phyloP scores from a whole-genome alignment of 2,888 invertebrate genomes.

The Aleiodes alternator region DNA sequence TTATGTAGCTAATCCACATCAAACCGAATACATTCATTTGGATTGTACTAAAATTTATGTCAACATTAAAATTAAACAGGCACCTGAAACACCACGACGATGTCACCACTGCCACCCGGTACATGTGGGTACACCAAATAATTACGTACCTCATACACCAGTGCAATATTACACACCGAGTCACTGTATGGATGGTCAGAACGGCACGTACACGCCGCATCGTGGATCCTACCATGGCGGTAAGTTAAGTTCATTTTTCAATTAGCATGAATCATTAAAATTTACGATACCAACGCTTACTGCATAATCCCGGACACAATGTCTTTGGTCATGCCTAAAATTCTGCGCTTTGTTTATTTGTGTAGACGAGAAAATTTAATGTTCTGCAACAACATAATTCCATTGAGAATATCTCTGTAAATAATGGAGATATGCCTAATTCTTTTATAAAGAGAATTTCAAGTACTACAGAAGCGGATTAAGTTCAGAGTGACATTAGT shows the following conservation, averaged over 20 bases:
- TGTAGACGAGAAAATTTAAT: too few species aligned
- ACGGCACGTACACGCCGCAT: constrained; percentile 67
- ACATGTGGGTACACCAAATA: constrained; percentile 66
- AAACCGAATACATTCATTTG: background rate
- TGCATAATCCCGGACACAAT: background rate
- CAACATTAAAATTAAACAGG: constrained; percentile 24
- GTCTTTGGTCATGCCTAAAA: too few species aligned
- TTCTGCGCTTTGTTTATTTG: too few species aligned
- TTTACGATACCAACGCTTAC: constrained; percentile 31
- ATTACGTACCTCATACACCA: constrained; percentile 64
- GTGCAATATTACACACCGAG: constrained; percentile 71
- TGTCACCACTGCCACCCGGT: constrained; percentile 71
- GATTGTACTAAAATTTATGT: background rate
- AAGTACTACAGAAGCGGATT: too few species aligned
- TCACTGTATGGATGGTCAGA: constrained; percentile 67
- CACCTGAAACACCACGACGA: constrained; percentile 61
- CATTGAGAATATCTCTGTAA: too few species aligned
- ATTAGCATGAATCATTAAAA: constrained; percentile 51
- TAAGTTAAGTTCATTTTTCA: constrained; percentile 60
- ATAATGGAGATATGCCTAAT: too few species aligned
- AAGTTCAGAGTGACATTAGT: too few species aligned
- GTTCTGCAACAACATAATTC: too few species aligned
- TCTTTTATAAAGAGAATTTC: too few species aligned
- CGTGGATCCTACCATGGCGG: constrained; percentile 71
- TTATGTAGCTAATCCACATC: too few species aligned